Conservation (phyloP, 37 sponge, comb jelly and placozoan genomes). For the Ephydatia muelleri region DNA sequence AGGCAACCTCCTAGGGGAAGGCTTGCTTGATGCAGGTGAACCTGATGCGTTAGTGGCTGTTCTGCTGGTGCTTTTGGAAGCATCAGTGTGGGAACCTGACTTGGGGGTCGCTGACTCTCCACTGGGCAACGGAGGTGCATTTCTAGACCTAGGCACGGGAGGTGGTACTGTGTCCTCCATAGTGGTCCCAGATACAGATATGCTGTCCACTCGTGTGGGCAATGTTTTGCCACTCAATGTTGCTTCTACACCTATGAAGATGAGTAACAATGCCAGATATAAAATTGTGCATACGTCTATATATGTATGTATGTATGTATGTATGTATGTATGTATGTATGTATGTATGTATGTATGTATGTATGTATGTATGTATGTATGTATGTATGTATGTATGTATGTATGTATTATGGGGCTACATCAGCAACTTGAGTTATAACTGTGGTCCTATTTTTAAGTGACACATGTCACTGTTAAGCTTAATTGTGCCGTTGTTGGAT, state of each 20-base stretch:
- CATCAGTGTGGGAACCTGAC: background rate
- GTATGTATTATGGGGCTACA: too few species aligned
- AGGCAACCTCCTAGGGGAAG: constrained; percentile 17
- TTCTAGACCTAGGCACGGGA: constrained; percentile 11
- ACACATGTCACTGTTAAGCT: too few species aligned
- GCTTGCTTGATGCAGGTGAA: constrained; percentile 3
- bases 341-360: too few species aligned
- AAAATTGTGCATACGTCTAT: too few species aligned
- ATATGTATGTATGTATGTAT: too few species aligned
- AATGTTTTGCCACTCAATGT: constrained; percentile 57
- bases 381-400: too few species aligned
- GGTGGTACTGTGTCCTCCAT: background rate
- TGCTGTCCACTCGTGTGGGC: constrained; percentile 60
- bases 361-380: too few species aligned
- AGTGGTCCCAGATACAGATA: constrained; percentile 17
- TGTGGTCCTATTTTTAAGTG: too few species aligned
- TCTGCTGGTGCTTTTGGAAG: background rate
- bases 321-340: too few species aligned
- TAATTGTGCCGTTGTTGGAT: too few species aligned
- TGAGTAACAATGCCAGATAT: background rate
- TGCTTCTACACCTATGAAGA: constrained; percentile 59
- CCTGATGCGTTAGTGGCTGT: background rate
- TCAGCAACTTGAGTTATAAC: too few species aligned
- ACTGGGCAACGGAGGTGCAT: background rate
- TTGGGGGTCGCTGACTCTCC: background rate